A percentile compares a stretch with the other conserved stretches of the same genome.
Conservation (phyloP, 2,888 invertebrate genomes). For the Ochropacha duplaris region DNA sequence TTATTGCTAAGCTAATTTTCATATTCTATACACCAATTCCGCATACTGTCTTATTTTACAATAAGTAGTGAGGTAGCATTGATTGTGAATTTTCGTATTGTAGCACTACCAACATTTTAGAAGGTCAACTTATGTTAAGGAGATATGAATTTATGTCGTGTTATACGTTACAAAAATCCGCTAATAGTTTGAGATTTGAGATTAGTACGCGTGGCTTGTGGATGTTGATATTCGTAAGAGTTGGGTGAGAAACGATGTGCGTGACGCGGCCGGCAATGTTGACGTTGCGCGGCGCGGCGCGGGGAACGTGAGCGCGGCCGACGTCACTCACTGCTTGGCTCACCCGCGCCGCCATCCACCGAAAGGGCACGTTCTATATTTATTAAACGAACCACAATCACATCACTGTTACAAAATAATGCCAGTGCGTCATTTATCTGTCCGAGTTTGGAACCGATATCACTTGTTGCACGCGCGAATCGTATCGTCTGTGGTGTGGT, state of each 20-base stretch:
- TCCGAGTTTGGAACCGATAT: slow-evolving; percentile 55
- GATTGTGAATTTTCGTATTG: slow-evolving; percentile 5
- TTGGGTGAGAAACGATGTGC: slow-evolving; percentile 50
- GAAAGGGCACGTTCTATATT: slow-evolving; percentile 80
- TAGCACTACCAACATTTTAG: not conserved
- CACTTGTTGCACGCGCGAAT: slow-evolving; percentile 80
- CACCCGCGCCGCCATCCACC: slow-evolving; percentile 75
- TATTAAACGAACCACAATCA: slow-evolving; percentile 69
- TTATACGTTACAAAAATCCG: slow-evolving; percentile 24
- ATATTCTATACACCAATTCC: slow-evolving; percentile 13
- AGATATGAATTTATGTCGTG: not conserved
- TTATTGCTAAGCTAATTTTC: slow-evolving; percentile 53
- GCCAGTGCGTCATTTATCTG: slow-evolving; percentile 55
- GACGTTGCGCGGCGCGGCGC: slow-evolving; percentile 75
- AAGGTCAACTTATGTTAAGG: not conserved
- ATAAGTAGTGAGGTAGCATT: no score
- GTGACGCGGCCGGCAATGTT: slow-evolving; percentile 74
- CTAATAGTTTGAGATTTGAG: slow-evolving; percentile 33
- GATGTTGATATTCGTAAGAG: slow-evolving; percentile 63
- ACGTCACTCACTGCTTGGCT: slow-evolving; percentile 74
- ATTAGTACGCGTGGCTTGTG: no score
- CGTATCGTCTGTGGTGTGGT: slow-evolving; percentile 47
- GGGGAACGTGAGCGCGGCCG: slow-evolving; percentile 72
- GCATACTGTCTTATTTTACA: slow-evolving; percentile 5
- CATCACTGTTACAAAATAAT: slow-evolving; percentile 63